phyloP scores from a whole-genome alignment of 2,113 vertebrate genomes.

The Monopterus albus region DNA sequence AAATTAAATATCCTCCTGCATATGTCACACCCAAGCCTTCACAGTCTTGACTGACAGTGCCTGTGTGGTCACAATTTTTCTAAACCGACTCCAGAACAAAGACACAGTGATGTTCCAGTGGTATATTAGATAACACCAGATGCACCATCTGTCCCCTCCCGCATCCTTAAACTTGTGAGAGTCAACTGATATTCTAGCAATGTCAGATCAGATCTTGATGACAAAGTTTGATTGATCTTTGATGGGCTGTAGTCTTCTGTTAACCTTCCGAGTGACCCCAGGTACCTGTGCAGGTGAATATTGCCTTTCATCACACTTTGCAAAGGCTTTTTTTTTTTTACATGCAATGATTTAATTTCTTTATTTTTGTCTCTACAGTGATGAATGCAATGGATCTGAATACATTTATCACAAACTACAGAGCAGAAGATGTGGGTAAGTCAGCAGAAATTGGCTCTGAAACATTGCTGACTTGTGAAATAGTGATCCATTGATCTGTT shows the following conservation, averaged over 20 bases:
- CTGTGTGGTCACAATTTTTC: constrained; percentile 11
- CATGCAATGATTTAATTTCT: not conserved
- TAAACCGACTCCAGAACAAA: constrained; percentile 36
- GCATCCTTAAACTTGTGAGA: constrained; percentile 11
- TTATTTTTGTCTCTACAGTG: constrained; percentile 35
- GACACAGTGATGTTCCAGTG: constrained; percentile 10
- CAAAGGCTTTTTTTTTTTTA: not conserved
- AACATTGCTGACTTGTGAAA: constrained; percentile 27
- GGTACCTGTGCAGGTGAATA: not conserved
- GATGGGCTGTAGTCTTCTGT: not conserved
- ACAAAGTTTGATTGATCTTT: constrained; percentile 12
- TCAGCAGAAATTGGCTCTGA: constrained; percentile 22
- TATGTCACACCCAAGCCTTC: constrained; percentile 5
- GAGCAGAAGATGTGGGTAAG: constrained; percentile 80
- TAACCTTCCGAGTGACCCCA: constrained; percentile 1
- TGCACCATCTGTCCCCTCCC: constrained; percentile 19
- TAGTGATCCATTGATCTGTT: constrained; percentile 38
- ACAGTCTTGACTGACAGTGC: constrained; percentile 9
- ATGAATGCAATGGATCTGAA: constrained; percentile 76
- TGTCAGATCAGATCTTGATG: constrained; percentile 45
- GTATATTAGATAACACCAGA: constrained; percentile 15
- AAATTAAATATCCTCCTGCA: constrained; percentile 26
- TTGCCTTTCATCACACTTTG: not conserved
- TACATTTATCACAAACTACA: constrained; percentile 62
- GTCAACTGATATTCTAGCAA: constrained; percentile 13